Conservation (phyloP, 2,797 vertebrate genomes). For the Hydrolagus colliei region DNA sequence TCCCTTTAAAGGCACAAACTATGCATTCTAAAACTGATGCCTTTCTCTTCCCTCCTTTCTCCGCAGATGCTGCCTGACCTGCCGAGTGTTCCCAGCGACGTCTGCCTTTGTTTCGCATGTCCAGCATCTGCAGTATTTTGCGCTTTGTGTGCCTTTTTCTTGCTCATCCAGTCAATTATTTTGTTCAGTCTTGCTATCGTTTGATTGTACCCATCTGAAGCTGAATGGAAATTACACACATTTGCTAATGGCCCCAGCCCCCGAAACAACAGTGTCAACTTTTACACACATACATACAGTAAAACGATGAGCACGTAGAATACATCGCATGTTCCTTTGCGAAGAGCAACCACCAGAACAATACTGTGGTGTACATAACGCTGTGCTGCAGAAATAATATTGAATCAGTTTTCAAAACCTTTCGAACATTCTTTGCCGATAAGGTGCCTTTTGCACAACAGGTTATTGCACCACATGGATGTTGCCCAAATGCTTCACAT, state of each 20-base stretch:
- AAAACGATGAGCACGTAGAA: conserved; percentile 12
- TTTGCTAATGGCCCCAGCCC: background rate
- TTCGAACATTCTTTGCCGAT: background rate
- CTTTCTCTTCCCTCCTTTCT: too few species aligned
- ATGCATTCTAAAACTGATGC: background rate
- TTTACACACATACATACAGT: background rate
- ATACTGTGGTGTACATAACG: background rate
- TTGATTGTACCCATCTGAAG: conserved; percentile 19
- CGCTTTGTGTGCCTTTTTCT: conserved; percentile 5
- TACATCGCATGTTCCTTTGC: conserved; percentile 3
- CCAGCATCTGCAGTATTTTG: too few species aligned
- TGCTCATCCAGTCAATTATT: background rate
- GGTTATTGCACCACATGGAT: conserved; percentile 4
- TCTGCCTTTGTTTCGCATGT: too few species aligned
- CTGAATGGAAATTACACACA: background rate
- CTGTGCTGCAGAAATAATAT: background rate
- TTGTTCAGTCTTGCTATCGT: conserved; percentile 11
- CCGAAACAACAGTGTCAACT: conserved; percentile 25
- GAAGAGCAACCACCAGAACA: background rate
- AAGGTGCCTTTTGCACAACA: background rate
- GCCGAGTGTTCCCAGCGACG: too few species aligned
- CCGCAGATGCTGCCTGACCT: too few species aligned
- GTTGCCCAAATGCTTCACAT: conserved; percentile 6
- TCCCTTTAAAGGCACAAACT: background rate
- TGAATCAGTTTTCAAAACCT: background rate